Evolutionary conservation across 2,113 vertebrate species (phyloP).

Genomic region (Paedocypris sp.): DNA sequence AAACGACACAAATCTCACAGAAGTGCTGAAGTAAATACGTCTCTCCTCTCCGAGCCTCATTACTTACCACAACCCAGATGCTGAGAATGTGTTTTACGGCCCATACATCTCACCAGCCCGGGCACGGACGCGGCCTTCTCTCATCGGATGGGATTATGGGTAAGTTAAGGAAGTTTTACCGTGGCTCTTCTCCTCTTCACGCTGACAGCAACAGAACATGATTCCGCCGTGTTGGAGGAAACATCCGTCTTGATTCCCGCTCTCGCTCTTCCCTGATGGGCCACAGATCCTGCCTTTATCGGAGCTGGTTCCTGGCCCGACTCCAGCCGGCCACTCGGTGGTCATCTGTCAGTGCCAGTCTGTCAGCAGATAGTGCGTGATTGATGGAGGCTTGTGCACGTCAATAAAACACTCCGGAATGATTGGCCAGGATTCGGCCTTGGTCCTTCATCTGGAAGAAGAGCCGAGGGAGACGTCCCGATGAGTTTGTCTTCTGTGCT

Average conservation of each 20-base stretch:
- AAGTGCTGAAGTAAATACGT: no score
- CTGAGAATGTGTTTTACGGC: no score
- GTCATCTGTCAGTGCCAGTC: slow-evolving; percentile 33
- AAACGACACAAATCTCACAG: no score
- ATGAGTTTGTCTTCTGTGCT: neutral
- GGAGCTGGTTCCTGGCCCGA: neutral
- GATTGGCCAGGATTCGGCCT: slow-evolving; percentile 33
- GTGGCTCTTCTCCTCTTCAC: neutral
- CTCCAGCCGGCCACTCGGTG: slow-evolving; percentile 6
- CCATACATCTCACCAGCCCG: no score
- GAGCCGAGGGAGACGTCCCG: neutral
- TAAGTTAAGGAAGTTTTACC: neutral
- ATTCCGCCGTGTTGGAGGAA: neutral
- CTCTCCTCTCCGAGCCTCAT: no score
- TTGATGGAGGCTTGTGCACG: slow-evolving; percentile 44
- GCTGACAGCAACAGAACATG: slow-evolving; percentile 14
- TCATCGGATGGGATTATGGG: neutral
- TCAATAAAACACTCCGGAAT: slow-evolving; percentile 48
- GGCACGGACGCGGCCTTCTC: no score
- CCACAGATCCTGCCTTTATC: neutral
- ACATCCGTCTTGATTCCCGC: neutral
- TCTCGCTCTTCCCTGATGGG: neutral
- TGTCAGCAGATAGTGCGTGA: slow-evolving; percentile 45
- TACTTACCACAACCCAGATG: neutral
- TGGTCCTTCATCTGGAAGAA: neutral